phyloP scores from a whole-genome alignment of 2,888 invertebrate genomes.

The Dicyrtomina minuta region DNA sequence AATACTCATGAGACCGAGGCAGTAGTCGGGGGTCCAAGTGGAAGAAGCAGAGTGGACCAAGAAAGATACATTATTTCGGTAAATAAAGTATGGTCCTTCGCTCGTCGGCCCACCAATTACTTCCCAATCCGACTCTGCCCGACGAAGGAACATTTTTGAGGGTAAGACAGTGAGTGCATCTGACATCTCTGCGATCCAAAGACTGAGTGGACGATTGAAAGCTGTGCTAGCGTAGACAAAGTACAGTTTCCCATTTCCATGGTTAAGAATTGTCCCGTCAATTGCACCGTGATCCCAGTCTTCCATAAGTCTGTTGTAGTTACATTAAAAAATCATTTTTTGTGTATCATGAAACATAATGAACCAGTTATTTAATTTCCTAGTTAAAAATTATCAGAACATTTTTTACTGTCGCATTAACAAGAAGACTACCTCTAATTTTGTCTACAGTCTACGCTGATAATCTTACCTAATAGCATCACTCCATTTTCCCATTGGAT shows the following conservation, averaged over 20 bases:
- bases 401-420: too few species aligned
- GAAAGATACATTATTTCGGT: conserved; percentile 37
- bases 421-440: too few species aligned
- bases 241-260: conserved; percentile 31
- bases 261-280: conserved; percentile 43
- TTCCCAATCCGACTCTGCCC: too few species aligned
- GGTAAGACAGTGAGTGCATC: conserved; percentile 2
- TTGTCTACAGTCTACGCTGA: too few species aligned
- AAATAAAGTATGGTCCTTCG: conserved; percentile 30
- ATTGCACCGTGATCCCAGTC: conserved; percentile 40
- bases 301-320: too few species aligned
- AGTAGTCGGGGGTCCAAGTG: conserved; percentile 40
- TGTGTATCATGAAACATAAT: too few species aligned
- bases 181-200: conserved; percentile 37
- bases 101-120: conserved; percentile 37
- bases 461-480: conserved; percentile 21
- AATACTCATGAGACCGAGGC: conserved; percentile 40
- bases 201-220: too few species aligned
- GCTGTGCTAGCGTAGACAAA: conserved; percentile 26
- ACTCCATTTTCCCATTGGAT: conserved; percentile 23
- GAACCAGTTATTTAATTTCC: conserved; percentile 11
- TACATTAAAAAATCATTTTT: too few species aligned
- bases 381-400: too few species aligned
- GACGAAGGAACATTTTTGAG: conserved; percentile 29
- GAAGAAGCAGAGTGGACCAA: conserved; percentile 42